A percentile compares a stretch with the other conserved stretches of the same genome.
phyloP scores from a whole-genome alignment of 2,113 vertebrate genomes.

The Mugil cephalus region DNA sequence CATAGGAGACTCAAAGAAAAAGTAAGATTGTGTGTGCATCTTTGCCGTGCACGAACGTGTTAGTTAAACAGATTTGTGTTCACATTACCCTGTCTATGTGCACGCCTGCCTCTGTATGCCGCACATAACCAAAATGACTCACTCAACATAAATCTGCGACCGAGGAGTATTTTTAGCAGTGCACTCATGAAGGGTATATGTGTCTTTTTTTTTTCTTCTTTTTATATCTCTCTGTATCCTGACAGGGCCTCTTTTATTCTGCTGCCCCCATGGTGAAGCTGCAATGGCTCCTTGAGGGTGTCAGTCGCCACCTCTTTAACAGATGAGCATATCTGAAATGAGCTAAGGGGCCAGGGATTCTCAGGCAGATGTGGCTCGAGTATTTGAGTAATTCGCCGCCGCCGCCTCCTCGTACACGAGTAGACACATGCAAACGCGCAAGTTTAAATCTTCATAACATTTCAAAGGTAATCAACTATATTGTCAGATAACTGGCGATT shows the following conservation, averaged over 20 bases:
- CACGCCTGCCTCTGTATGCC: conserved; percentile 12
- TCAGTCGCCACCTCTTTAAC: conserved; percentile 74
- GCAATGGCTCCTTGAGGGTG: conserved; percentile 74
- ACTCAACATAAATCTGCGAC: conserved; percentile 15
- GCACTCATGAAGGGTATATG: conserved; percentile 38
- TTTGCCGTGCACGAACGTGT: conserved; percentile 28
- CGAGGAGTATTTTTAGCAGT: conserved; percentile 43
- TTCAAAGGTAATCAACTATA: background rate
- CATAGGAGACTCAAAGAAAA: conserved; percentile 37
- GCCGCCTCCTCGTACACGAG: background rate
- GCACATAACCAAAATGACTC: conserved; percentile 39
- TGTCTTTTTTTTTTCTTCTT: conserved; percentile 22
- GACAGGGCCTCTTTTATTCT: conserved; percentile 74
- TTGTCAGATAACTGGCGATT: background rate
- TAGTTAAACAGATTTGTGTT: conserved; percentile 35
- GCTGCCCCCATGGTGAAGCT: conserved; percentile 66
- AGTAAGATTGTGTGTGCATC: conserved; percentile 6
- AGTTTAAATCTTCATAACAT: background rate
- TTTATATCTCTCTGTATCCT: conserved; percentile 26
- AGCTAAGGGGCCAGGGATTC: conserved; percentile 66
- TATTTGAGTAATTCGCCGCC: conserved; percentile 59
- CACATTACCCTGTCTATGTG: conserved; percentile 1
- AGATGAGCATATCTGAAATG: conserved; percentile 77
- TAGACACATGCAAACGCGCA: background rate
- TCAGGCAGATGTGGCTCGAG: conserved; percentile 72